Evolutionary conservation across 1,140 invertebrate genomes (phyloP).

Genomic region (Drosophila parvula): DNA sequence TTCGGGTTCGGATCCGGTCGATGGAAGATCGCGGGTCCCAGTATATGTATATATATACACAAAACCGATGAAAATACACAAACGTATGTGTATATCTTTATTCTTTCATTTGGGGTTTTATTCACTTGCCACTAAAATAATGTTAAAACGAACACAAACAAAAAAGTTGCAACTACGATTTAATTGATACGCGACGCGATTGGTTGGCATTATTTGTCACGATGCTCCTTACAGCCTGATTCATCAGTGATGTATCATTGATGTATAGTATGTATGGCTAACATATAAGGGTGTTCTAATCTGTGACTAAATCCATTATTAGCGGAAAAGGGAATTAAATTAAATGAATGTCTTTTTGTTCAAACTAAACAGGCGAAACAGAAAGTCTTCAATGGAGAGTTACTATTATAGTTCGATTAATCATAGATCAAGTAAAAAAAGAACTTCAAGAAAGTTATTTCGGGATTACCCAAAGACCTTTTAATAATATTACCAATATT

Average conservation of each 20-base stretch:
- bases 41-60: constrained; percentile 3
- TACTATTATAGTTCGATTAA: too few species aligned
- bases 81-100: not conserved
- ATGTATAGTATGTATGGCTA: not conserved
- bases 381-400: not conserved
- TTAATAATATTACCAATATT: too few species aligned
- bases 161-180: constrained; percentile 36
- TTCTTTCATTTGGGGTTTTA: constrained; percentile 40
- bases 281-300: not conserved
- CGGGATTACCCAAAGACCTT: too few species aligned
- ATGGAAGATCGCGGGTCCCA: constrained; percentile 7
- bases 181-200: constrained; percentile 14
- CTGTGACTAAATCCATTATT: constrained; percentile 7
- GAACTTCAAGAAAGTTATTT: too few species aligned
- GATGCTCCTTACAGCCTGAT: constrained; percentile 1
- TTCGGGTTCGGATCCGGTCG: not conserved
- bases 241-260: constrained; percentile 1
- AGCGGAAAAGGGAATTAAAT: constrained; percentile 2
- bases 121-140: constrained; percentile 35
- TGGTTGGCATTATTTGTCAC: not conserved
- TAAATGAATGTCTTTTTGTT: not conserved
- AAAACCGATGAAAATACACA: too few species aligned
- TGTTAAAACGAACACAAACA: constrained; percentile 26
- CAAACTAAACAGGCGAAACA: not conserved
- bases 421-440: too few species aligned